These are phyloP conservation scores for Hipposideros armiger DNA, from an alignment of 2,113 vertebrate genomes.

Conservation along the genomic window DNA sequence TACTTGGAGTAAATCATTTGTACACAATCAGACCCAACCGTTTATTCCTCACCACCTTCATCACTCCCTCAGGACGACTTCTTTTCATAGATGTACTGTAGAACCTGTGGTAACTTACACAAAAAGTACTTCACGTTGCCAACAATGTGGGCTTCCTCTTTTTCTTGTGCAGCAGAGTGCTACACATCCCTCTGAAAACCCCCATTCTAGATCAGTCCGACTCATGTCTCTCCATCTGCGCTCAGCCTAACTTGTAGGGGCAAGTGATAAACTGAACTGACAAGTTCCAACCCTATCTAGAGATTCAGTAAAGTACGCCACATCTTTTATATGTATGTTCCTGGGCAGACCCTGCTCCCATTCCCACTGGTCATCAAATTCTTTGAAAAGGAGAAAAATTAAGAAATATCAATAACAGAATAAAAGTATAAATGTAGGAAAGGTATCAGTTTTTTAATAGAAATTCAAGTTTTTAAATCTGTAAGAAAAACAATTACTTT, in stretches of 20 bases:
- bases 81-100: neutral
- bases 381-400: conserved; percentile 52
- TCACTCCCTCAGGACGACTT: neutral
- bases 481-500: neutral
- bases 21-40: neutral
- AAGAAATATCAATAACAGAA: neutral
- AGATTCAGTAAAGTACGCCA: neutral
- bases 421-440: neutral
- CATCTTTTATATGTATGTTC: neutral
- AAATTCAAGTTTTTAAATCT: neutral
- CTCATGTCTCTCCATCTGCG: neutral
- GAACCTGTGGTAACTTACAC: neutral
- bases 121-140: neutral
- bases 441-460: neutral
- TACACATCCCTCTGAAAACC: neutral
- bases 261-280: conserved; percentile 38
- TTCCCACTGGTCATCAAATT: neutral
- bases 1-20: conserved; percentile 18
- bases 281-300: neutral
- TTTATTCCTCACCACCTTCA: neutral
- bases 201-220: neutral
- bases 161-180: neutral
- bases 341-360: neutral
- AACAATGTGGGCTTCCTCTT: neutral
- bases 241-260: neutral